A percentile compares a stretch with the other conserved stretches of the same genome.
phyloP scores from a whole-genome alignment of 1,140 invertebrate genomes.

The Melanaphis sacchari region DNA sequence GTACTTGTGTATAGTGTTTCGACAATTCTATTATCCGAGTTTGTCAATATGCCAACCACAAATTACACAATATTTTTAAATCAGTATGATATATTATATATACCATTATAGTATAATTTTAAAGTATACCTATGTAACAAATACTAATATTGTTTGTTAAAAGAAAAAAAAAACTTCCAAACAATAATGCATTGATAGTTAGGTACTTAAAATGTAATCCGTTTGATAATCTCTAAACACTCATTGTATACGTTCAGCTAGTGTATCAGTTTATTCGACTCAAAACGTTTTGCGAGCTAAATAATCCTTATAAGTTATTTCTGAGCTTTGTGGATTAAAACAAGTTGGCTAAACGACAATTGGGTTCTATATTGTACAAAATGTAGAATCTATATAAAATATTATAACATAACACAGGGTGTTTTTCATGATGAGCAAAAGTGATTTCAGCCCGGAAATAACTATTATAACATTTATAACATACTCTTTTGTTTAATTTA shows the following conservation, averaged over 20 bases:
- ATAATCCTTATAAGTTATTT: constrained; percentile 19
- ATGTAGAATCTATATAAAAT: background rate
- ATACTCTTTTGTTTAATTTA: background rate
- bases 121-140: background rate
- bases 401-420: background rate
- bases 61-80: background rate
- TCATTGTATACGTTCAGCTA: background rate
- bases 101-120: background rate
- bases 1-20: background rate
- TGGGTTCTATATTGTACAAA: background rate
- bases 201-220: background rate
- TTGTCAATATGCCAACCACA: background rate
- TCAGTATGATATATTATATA: background rate
- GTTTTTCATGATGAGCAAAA: background rate
- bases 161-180: background rate
- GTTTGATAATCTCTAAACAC: background rate
- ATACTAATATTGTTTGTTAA: background rate
- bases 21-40: background rate
- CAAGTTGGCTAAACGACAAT: background rate
- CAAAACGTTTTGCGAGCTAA: background rate
- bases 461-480: background rate
- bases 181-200: background rate
- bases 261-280: background rate
- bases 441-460: background rate
- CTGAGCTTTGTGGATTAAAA: constrained; percentile 16